A percentile compares a stretch with the other conserved stretches of the same genome.
These are phyloP conservation scores for Yponomeuta cagnagella DNA, from an alignment of 2,888 invertebrate genomes.

Conservation along the genomic window DNA sequence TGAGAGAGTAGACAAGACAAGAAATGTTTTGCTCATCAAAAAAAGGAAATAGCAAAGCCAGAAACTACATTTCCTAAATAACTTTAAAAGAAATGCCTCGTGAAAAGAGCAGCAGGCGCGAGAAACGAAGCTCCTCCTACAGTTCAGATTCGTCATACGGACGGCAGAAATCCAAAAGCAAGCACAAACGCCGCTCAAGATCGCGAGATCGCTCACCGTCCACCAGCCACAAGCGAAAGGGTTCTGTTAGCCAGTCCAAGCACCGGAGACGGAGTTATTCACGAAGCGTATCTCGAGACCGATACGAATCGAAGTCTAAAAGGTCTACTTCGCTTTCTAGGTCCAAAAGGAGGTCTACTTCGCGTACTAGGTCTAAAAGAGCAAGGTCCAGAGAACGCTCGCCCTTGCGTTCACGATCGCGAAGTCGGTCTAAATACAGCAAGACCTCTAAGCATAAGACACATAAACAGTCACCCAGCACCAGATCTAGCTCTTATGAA, in stretches of 20 bases:
- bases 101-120: slow-evolving; percentile 60
- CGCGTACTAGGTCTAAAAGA: slow-evolving; percentile 39
- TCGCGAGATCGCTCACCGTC: slow-evolving; percentile 40
- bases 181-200: slow-evolving; percentile 50
- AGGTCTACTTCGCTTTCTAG: slow-evolving; percentile 50
- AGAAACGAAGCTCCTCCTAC: slow-evolving; percentile 56
- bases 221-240: slow-evolving; percentile 46
- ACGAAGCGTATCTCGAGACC: slow-evolving; percentile 59
- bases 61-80: neutral
- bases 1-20: too few relatives aligned
- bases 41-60: neutral
- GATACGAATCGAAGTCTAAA: slow-evolving; percentile 54
- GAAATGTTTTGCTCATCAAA: neutral
- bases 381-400: slow-evolving; percentile 40
- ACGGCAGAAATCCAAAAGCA: slow-evolving; percentile 55
- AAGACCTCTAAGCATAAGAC: slow-evolving; percentile 45
- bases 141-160: slow-evolving; percentile 66
- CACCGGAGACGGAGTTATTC: slow-evolving; percentile 55
- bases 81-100: slow-evolving; percentile 48
- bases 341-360: slow-evolving; percentile 32
- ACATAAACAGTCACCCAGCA: slow-evolving; percentile 45
- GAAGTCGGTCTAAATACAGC: slow-evolving; percentile 45
- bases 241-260: slow-evolving; percentile 51
- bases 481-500: slow-evolving; percentile 58
- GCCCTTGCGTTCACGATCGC: slow-evolving; percentile 50